These are phyloP conservation scores for Orthosia incerta DNA, from an alignment of 2,888 invertebrate genomes.

Conservation along the genomic window DNA sequence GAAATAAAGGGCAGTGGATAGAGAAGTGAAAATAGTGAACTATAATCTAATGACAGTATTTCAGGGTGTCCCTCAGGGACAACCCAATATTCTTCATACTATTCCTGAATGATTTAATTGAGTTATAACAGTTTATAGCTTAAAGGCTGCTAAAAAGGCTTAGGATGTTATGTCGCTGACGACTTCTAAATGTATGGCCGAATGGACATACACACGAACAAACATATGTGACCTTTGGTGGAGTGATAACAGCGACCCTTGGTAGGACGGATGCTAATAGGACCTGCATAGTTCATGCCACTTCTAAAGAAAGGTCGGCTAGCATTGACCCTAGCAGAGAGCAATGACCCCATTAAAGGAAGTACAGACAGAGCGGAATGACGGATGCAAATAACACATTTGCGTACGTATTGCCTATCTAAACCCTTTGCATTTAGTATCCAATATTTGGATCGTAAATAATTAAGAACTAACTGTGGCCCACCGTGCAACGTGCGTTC, in stretches of 20 bases:
- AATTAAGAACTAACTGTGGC: slow-evolving; percentile 2
- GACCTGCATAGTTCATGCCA: slow-evolving; percentile 38
- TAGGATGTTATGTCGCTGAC: slow-evolving; percentile 5
- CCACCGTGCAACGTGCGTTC: background rate
- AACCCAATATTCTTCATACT: no score
- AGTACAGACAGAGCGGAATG: background rate
- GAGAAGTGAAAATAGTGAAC: no score
- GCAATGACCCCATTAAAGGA: slow-evolving; percentile 9
- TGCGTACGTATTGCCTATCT: background rate
- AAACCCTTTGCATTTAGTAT: background rate
- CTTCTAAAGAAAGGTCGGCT: background rate
- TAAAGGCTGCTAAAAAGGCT: slow-evolving; percentile 12
- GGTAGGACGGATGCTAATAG: slow-evolving; percentile 64
- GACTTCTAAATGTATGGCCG: slow-evolving; percentile 1
- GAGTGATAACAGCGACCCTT: slow-evolving; percentile 9
- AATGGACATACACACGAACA: background rate
- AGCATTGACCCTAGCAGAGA: slow-evolving; percentile 9
- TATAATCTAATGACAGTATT: no score
- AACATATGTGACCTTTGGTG: background rate
- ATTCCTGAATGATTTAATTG: no score
- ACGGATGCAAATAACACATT: slow-evolving; percentile 6
- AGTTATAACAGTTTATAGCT: no score
- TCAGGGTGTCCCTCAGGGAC: no score
- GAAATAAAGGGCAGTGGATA: no score
- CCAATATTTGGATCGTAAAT: slow-evolving; percentile 4